Base-by-base conservation (phyloP, 2,113 vertebrate species). In the Apodemus speciosus region DNA sequence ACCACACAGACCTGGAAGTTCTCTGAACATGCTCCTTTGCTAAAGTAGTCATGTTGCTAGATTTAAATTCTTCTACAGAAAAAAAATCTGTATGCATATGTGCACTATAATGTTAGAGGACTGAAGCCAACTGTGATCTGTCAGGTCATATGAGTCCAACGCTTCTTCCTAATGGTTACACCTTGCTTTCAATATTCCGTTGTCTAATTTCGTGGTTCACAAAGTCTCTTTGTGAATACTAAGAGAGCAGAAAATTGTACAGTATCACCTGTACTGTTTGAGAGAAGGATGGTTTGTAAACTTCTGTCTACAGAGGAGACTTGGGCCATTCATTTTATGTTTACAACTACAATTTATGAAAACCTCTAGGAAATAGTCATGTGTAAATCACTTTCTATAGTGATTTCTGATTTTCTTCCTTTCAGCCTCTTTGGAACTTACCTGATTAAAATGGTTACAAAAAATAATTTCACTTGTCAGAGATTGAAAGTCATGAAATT, bases 341-440 rank as follows among this genome's bases (percentile, higher is more conserved):
- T 43, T 77, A 10, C 2, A 66, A 27, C 8, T 6, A 46, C 1
- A 21, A 72, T 53, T 64, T 90, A 32, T 58, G 60, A 87, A 80
- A 46, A n/a, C 38, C 7, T 0, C 5, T 3, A 0, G 6, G 9
- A 84, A 73, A 9, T 9, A 51, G 23, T 4, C 1, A 21, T 27
- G 35, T 35, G 2, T 3, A 15, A 5, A 21, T 83, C 60, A 89
- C 6, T 72, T 71, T 89, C 15, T 91, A 15, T 89, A 32, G 23
- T 35, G 32, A n/a, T n/a, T n/a, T 21, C 38, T 71, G 20, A 71
- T 0, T 81, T 91, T 3, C 43, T 60, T 72, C 51, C 4, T 2
- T 94, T 77, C 8, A 90, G 32, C 60, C 71, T 84, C 58, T 51
- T 64, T 80, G 4, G 1, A 53, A 35, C 84, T 75, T 90, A 62